Base-by-base conservation (phyloP, 2,113 vertebrate genomes). In the Sigmodon hispidus region DNA sequence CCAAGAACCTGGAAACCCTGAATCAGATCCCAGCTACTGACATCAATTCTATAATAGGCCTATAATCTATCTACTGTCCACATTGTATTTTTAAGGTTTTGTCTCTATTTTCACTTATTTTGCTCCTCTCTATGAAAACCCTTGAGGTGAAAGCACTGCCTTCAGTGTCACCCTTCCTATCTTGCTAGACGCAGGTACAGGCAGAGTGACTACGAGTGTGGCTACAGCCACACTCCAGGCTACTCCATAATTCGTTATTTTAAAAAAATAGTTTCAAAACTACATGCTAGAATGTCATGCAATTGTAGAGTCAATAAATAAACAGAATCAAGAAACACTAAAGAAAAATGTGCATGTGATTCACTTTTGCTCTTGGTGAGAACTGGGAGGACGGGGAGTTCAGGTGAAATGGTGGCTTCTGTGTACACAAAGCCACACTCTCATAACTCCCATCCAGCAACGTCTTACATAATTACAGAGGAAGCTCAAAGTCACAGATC, bases 401-500 rank as follows among this genome's bases (percentile, higher is more conserved):
- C 1, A 0, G 48, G 67, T 40, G 7, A 76, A 17, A 40, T 13
- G 1, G 59, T 50, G 43, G 50, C 3, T 86, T 91, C 43, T 83
- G n/a, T n/a, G n/a, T n/a, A n/a, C n/a, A n/a, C n/a, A n/a, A n/a
- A n/a, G n/a, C n/a, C n/a, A n/a, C n/a, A n/a, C n/a, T 52, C 52
- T 80, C 9, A 87, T 34, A 95, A 55, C 59, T 94, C 48, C 87
- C 86, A 52, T 31, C 67, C 45, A 92, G 2, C 70, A 93, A 67
- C 36, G 84, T 52, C 29, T 65, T 70, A 89, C 40, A 50, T 2
- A 61, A n/a, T 43, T 29, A 83, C 57, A 3, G n/a, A 19, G 36
- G 69, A n/a, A 92, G 61, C 63, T 86, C 86, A 94, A 88, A 88
- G 45, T 85, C 83, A 96, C 16, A 93, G 61, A 95, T 83, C 79